Evolutionary conservation across 2,797 vertebrate genomes (phyloP).

Genomic region (Pithecia hirsuta): DNA sequence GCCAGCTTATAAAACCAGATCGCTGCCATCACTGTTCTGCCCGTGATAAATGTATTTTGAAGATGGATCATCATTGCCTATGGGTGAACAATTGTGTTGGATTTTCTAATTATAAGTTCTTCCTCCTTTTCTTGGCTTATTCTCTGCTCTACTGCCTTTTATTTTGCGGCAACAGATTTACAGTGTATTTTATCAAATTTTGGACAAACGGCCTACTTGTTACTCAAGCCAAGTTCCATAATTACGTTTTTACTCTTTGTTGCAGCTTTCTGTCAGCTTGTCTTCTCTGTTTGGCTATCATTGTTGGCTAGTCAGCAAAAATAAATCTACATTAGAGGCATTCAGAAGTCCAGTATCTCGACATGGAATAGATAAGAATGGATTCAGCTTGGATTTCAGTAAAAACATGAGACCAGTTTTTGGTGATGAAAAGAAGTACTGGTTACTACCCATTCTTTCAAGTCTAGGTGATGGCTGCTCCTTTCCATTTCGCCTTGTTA

Average conservation of each 20-base stretch:
- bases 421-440: conserved; percentile 95
- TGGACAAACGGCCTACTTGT: conserved; percentile 97
- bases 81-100: conserved; percentile 99
- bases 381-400: conserved; percentile 95
- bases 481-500: conserved; percentile 96
- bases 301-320: conserved; percentile 99
- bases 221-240: conserved; percentile 99
- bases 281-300: conserved; percentile 97
- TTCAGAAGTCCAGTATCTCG: conserved; percentile 96
- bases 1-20: no score
- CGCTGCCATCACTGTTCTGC: no score
- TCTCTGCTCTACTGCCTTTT: conserved; percentile 98
- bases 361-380: conserved; percentile 96
- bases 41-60: no score
- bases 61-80: no score
- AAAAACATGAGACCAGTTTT: conserved; percentile 97
- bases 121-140: conserved; percentile 97
- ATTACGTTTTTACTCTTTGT: conserved; percentile 99
- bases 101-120: conserved; percentile 99
- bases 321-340: conserved; percentile 97
- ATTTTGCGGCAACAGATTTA: conserved; percentile 95
- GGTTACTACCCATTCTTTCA: conserved; percentile 95
- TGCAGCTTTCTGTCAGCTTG: conserved; percentile 97
- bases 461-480: conserved; percentile 97
- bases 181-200: conserved; percentile 96